Percentiles rank a stretch among this genome's conserved stretches.
These are phyloP conservation scores for Ceratitis capitata DNA, from an alignment of 1,140 invertebrate species.

Conservation along the genomic window DNA sequence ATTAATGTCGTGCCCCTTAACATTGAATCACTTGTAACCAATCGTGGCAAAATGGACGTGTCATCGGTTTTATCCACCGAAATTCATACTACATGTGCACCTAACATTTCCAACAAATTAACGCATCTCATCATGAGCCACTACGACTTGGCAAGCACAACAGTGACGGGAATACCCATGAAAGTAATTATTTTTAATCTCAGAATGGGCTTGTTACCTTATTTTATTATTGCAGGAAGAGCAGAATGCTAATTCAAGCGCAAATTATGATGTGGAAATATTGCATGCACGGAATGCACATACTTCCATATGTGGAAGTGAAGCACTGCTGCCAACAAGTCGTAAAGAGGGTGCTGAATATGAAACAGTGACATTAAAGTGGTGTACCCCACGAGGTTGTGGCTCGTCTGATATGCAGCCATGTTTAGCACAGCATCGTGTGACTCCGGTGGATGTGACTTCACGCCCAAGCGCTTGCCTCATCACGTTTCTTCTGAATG, in stretches of 20 bases:
- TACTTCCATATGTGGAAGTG: slow-evolving; percentile 74
- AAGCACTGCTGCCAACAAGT: slow-evolving; percentile 68
- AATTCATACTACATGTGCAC: slow-evolving; percentile 76
- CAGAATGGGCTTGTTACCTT: neutral
- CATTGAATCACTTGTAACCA: slow-evolving; percentile 77
- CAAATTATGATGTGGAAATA: slow-evolving; percentile 98
- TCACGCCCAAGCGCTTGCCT: slow-evolving; percentile 93
- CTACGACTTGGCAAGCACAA: slow-evolving; percentile 93
- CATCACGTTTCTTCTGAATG: slow-evolving; percentile 95
- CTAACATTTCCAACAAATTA: slow-evolving; percentile 74
- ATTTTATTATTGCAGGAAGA: slow-evolving; percentile 74
- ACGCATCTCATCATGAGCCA: slow-evolving; percentile 82
- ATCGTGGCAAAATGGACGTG: slow-evolving; percentile 73
- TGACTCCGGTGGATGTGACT: slow-evolving; percentile 96
- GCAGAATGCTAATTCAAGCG: slow-evolving; percentile 96
- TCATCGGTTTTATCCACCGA: slow-evolving; percentile 74
- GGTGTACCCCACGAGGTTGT: slow-evolving; percentile 92
- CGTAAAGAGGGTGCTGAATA: slow-evolving; percentile 68
- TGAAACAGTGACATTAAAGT: slow-evolving; percentile 87
- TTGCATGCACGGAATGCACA: slow-evolving; percentile 89
- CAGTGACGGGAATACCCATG: slow-evolving; percentile 98
- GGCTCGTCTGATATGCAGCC: slow-evolving; percentile 81
- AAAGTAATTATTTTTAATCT: slow-evolving; percentile 69
- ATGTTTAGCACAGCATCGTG: slow-evolving; percentile 84
- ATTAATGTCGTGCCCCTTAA: slow-evolving; percentile 87